These are phyloP conservation scores for Euplexia lucipara DNA, from an alignment of 2,888 invertebrate genomes.

Conservation along the genomic window DNA sequence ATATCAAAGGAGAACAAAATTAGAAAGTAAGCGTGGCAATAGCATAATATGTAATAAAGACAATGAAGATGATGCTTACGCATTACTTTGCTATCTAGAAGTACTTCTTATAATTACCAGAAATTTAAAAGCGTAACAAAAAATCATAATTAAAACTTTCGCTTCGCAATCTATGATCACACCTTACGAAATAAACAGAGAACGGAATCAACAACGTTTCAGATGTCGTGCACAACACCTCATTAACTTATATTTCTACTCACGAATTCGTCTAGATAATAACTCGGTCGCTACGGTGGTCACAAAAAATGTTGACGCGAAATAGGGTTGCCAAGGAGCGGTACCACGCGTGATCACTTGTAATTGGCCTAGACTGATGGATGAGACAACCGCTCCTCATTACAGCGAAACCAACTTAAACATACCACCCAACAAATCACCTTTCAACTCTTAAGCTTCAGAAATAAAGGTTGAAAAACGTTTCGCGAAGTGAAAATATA, in stretches of 20 bases:
- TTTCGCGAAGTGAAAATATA: slow-evolving; percentile 12
- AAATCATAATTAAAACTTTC: slow-evolving; percentile 25
- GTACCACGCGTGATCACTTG: slow-evolving; percentile 84
- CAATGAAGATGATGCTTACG: background rate
- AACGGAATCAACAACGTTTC: slow-evolving; percentile 33
- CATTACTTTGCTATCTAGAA: no score
- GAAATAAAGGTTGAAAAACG: slow-evolving; percentile 30
- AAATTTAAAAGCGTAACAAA: background rate
- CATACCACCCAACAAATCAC: slow-evolving; percentile 40
- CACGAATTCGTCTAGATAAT: slow-evolving; percentile 68
- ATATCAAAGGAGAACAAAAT: no score
- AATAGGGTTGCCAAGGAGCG: slow-evolving; percentile 81
- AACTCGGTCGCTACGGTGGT: slow-evolving; percentile 49
- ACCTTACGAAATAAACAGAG: slow-evolving; percentile 35
- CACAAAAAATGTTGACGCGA: slow-evolving; percentile 69
- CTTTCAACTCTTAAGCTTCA: slow-evolving; percentile 46
- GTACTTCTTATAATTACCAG: background rate
- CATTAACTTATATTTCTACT: slow-evolving; percentile 63
- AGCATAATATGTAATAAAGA: no score
- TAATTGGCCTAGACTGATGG: slow-evolving; percentile 85
- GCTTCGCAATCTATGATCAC: slow-evolving; percentile 12
- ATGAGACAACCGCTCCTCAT: slow-evolving; percentile 77
- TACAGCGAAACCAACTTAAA: slow-evolving; percentile 70
- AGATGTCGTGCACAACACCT: slow-evolving; percentile 57
- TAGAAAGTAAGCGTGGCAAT: no score